Conservation (phyloP, 2,888 invertebrate genomes). For the Dioctria rufipes region DNA sequence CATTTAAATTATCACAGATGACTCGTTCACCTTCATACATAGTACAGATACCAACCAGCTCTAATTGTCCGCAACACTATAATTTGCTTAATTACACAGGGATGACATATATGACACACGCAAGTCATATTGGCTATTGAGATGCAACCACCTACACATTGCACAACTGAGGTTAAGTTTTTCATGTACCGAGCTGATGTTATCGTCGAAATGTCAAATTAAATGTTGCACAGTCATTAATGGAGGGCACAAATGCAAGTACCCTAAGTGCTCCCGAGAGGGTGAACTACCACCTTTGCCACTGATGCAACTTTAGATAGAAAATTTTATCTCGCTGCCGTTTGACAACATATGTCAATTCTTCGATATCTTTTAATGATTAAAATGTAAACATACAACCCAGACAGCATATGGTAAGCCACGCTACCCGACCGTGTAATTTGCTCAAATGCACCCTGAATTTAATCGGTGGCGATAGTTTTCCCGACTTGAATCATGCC, state of each 20-base stretch:
- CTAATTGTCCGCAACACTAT: slow-evolving; percentile 43
- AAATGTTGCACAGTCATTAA: slow-evolving; percentile 53
- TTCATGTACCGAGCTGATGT: not conserved
- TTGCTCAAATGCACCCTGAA: slow-evolving; percentile 50
- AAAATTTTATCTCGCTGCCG: slow-evolving; percentile 43
- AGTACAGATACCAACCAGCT: too few relatives aligned
- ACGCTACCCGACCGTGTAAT: slow-evolving; percentile 40
- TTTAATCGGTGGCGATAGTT: slow-evolving; percentile 26
- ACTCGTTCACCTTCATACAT: slow-evolving; percentile 13
- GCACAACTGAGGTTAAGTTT: slow-evolving; percentile 25
- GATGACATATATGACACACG: slow-evolving; percentile 37
- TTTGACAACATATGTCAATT: slow-evolving; percentile 47
- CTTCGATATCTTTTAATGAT: slow-evolving; percentile 34
- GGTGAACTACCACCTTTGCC: slow-evolving; percentile 29
- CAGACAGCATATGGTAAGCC: slow-evolving; percentile 41
- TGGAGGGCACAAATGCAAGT: not conserved
- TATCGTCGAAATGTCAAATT: slow-evolving; percentile 25
- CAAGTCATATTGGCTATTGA: slow-evolving; percentile 29
- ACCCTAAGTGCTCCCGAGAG: not conserved
- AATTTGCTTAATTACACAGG: slow-evolving; percentile 46
- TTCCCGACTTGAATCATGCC: not conserved
- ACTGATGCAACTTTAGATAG: slow-evolving; percentile 50
- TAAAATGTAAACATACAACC: slow-evolving; percentile 46
- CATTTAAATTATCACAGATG: slow-evolving; percentile 42
- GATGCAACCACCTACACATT: slow-evolving; percentile 41